Percentiles rank a stretch among this genome's conserved stretches.
phyloP scores from a whole-genome alignment of 2,797 vertebrate species.

The Leptatherina wallacei region DNA sequence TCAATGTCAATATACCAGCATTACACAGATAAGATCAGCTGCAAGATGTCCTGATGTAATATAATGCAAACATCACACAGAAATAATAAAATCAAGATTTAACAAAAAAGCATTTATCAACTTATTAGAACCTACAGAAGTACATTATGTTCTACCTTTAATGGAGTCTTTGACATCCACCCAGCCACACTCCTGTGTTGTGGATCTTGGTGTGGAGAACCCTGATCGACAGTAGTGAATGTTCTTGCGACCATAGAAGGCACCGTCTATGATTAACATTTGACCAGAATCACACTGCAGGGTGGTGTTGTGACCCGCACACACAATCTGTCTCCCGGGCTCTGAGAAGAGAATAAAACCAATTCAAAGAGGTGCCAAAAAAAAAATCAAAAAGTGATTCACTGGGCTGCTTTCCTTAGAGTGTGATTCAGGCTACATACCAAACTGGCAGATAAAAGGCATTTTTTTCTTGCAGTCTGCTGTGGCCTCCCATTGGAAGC shows the following conservation, averaged over 20 bases:
- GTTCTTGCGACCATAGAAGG: conserved; percentile 85
- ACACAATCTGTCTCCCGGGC: conserved; percentile 80
- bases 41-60: neutral
- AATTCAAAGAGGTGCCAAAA: neutral
- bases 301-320: conserved; percentile 79
- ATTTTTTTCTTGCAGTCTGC: conserved; percentile 82
- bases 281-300: conserved; percentile 87
- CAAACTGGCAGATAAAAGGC: conserved; percentile 88
- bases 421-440: conserved; percentile 70
- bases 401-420: neutral
- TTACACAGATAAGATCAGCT: neutral
- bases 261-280: conserved; percentile 84
- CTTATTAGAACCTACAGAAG: neutral
- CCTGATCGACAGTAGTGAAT: conserved; percentile 82
- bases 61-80: neutral
- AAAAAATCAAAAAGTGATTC: neutral
- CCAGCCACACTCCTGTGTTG: conserved; percentile 82
- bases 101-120: neutral
- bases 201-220: conserved; percentile 19
- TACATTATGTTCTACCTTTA: conserved; percentile 80
- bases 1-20: neutral
- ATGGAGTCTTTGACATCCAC: conserved; percentile 80
- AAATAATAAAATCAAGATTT: neutral
- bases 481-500: conserved; percentile 83
- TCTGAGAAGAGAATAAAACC: conserved; percentile 72